Conservation (phyloP, 2,888 invertebrate genomes). For the Malachius bipustulatus region DNA sequence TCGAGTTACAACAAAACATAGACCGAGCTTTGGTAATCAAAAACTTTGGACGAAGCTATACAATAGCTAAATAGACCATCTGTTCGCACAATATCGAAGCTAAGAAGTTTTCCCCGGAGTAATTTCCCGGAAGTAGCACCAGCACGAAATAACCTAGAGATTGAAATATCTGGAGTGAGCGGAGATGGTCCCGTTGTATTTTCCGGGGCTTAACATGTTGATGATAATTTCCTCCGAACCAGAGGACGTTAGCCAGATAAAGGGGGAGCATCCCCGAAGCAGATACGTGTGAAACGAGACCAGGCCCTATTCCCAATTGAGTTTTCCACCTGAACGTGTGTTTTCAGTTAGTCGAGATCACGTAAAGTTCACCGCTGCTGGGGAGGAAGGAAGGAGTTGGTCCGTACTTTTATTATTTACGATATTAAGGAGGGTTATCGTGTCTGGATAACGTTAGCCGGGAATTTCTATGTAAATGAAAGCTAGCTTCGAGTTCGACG, state of each 20-base stretch:
- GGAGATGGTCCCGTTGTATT: neutral
- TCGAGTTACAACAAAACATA: too few relatives aligned
- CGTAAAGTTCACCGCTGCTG: neutral
- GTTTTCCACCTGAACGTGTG: slow-evolving; percentile 3
- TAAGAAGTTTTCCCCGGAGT: neutral
- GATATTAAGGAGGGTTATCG: slow-evolving; percentile 1
- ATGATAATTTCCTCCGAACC: slow-evolving; percentile 1
- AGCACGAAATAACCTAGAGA: neutral
- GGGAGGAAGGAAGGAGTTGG: neutral
- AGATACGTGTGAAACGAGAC: neutral
- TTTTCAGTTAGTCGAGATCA: slow-evolving; percentile 2
- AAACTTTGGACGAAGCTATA: too few relatives aligned
- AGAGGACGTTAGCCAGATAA: slow-evolving; percentile 1
- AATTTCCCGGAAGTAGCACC: neutral
- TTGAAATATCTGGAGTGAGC: slow-evolving; percentile 1
- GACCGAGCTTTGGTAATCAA: too few relatives aligned
- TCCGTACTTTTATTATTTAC: neutral
- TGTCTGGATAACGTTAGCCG: slow-evolving; percentile 3
- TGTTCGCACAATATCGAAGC: too few relatives aligned
- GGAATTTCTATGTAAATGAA: slow-evolving; percentile 1
- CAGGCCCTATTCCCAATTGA: neutral
- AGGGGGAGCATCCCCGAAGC: neutral
- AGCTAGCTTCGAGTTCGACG: too few relatives aligned
- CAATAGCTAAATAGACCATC: too few relatives aligned
- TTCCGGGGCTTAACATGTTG: slow-evolving; percentile 2